Conservation (phyloP, 1,140 invertebrate species). For the Proales similis region DNA sequence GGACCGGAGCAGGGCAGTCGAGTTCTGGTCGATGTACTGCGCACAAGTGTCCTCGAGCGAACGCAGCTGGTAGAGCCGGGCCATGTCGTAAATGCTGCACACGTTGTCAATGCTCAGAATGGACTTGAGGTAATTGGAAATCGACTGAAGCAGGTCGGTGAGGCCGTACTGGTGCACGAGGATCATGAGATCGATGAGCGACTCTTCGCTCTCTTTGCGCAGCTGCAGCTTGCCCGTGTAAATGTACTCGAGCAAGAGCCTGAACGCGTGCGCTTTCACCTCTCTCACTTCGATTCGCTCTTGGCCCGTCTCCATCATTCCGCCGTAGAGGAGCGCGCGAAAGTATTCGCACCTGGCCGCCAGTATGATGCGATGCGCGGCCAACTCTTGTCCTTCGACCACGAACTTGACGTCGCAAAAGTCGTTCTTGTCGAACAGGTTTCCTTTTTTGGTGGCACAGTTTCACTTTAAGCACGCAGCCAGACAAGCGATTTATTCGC, state of each 20-base stretch:
- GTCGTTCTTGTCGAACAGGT: conserved; percentile 53
- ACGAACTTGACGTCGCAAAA: conserved; percentile 83
- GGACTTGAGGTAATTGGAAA: conserved; percentile 84
- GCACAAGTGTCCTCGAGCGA: conserved; percentile 61
- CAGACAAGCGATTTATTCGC: too few relatives aligned
- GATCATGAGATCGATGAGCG: conserved; percentile 73
- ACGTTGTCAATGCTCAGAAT: conserved; percentile 78
- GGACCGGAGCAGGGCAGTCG: conserved; percentile 70
- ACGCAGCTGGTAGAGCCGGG: conserved; percentile 64
- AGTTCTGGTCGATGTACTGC: conserved; percentile 78
- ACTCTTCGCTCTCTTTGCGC: conserved; percentile 71
- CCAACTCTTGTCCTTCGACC: conserved; percentile 73
- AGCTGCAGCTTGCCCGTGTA: conserved; percentile 84
- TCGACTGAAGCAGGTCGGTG: conserved; percentile 75
- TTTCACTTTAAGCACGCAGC: too few relatives aligned
- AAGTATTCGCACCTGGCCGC: conserved; percentile 91
- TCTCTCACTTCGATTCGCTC: conserved; percentile 74
- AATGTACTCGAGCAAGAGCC: conserved; percentile 81
- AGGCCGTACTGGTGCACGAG: conserved; percentile 92
- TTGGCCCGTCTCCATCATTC: conserved; percentile 76
- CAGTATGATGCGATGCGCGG: conserved; percentile 79
- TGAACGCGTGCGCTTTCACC: conserved; percentile 78
- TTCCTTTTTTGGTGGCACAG: too few relatives aligned
- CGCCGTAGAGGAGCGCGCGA: conserved; percentile 73
- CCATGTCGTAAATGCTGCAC: conserved; percentile 83